phyloP scores from a whole-genome alignment of 2,888 invertebrate genomes.

The Stenchaetothrips biformis region DNA sequence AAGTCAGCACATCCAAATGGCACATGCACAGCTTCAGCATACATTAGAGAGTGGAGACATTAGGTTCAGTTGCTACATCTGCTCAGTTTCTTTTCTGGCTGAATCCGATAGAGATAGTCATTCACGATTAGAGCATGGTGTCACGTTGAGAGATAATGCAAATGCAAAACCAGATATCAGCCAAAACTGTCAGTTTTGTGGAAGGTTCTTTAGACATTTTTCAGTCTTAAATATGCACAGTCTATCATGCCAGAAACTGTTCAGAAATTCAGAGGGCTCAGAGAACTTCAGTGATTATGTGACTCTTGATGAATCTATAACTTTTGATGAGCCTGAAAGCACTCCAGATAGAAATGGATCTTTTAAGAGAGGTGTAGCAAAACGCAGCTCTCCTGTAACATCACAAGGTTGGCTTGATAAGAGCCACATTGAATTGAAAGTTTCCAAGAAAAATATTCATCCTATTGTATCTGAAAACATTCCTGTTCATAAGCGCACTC shows the following conservation, averaged over 20 bases:
- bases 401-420: background rate
- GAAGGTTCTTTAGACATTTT: background rate
- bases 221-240: constrained; percentile 7
- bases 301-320: background rate
- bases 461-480: background rate
- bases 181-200: constrained; percentile 11
- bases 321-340: background rate
- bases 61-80: background rate
- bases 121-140: background rate
- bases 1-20: background rate
- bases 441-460: too few relatives aligned
- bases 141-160: background rate
- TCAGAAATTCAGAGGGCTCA: background rate
- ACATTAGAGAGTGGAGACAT: background rate
- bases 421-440: background rate
- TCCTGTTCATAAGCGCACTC: background rate
- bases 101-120: background rate
- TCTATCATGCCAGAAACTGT: background rate
- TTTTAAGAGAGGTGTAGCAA: background rate
- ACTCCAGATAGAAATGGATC: background rate
- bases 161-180: background rate
- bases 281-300: background rate
- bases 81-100: background rate
- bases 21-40: background rate
- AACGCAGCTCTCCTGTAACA: background rate